These are phyloP conservation scores for Sebastes nivosus DNA, from an alignment of 2,797 vertebrate species.

Conservation along the genomic window DNA sequence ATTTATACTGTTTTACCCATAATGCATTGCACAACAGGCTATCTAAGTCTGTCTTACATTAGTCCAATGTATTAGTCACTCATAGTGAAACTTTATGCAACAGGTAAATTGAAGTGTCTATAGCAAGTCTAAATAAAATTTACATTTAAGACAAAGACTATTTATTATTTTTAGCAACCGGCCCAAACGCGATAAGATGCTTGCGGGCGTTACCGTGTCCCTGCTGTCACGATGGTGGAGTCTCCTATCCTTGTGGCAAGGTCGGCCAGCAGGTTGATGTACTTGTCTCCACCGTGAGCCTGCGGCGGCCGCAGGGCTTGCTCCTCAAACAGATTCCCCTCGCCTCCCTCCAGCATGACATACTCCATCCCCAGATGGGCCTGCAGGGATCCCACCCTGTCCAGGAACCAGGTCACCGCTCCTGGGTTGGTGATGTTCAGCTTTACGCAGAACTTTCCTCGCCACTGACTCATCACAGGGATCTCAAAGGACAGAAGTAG, in stretches of 20 bases:
- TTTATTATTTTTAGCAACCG: too few relatives aligned
- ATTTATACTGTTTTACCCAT: too few relatives aligned
- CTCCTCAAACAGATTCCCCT: slow-evolving; percentile 85
- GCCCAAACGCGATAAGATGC: neutral
- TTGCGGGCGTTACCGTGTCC: slow-evolving; percentile 79
- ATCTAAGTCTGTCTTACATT: too few relatives aligned
- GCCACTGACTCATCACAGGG: slow-evolving; percentile 88
- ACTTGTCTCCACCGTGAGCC: slow-evolving; percentile 80
- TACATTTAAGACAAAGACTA: too few relatives aligned
- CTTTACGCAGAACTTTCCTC: slow-evolving; percentile 86
- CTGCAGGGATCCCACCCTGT: slow-evolving; percentile 79
- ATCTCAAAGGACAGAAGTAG: slow-evolving; percentile 68
- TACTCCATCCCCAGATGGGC: slow-evolving; percentile 85
- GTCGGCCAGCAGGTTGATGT: slow-evolving; percentile 79
- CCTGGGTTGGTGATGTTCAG: slow-evolving; percentile 87
- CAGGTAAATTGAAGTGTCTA: too few relatives aligned
- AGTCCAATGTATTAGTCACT: too few relatives aligned
- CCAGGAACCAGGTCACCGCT: slow-evolving; percentile 87
- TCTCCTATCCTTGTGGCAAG: slow-evolving; percentile 84
- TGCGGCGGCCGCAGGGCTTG: slow-evolving; percentile 75
- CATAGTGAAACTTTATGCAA: too few relatives aligned
- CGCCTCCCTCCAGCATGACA: slow-evolving; percentile 84
- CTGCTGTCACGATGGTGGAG: slow-evolving; percentile 84
- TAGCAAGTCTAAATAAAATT: too few relatives aligned
- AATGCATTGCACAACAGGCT: too few relatives aligned